Base-by-base conservation (phyloP, 2,888 invertebrate species). In the Dendrolimus houi region DNA sequence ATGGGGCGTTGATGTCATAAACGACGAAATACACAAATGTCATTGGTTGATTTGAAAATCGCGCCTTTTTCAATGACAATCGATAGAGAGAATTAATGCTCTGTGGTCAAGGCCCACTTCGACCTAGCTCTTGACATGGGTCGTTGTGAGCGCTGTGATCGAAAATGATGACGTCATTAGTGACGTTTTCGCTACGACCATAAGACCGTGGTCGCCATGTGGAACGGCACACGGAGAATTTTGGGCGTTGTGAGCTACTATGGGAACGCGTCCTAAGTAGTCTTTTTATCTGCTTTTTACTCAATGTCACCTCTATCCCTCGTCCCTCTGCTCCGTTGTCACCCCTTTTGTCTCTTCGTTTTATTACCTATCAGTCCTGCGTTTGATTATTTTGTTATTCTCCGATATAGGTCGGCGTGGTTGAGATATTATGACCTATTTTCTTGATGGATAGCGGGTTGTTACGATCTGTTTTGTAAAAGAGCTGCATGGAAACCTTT, bases 321-420 rank as follows among this genome's bases (percentile, higher is more conserved):
- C 47, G 29, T n/a, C 53, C 41, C 53, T 54, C 41, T 52, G 52
- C 55, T 41, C 41, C 14, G 12, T 42, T 40, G 54, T 54, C 13
- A 12, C 55, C 55, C 9, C 54, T 14, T 41, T 52, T 17, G 57
- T 57, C 55, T 57, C 54, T 54, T 57, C 52, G 57, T 57, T 57
- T 55, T 57, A 57, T 57, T 55, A 52, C 55, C 57, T 7, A 56
- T 41, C 14, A 52, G 47, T 57, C 55, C 52, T 57, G 52, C 54
- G 13, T 57, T 57, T 54, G 47, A 54, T 57, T 47, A 53, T 56
- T 52, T 54, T 57, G 52, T 57, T 57, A 54, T 57, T 54, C 57
- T 52, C 9, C 47, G 47, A 47, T 47, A 12, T 47, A 47, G 47
- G 47, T 47, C 47, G 12, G 47, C 0, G 47, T 10, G 47, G 47